These are phyloP conservation scores for Aptenodytes forsteri DNA, from an alignment of 2,113 vertebrate species.

Conservation along the genomic window DNA sequence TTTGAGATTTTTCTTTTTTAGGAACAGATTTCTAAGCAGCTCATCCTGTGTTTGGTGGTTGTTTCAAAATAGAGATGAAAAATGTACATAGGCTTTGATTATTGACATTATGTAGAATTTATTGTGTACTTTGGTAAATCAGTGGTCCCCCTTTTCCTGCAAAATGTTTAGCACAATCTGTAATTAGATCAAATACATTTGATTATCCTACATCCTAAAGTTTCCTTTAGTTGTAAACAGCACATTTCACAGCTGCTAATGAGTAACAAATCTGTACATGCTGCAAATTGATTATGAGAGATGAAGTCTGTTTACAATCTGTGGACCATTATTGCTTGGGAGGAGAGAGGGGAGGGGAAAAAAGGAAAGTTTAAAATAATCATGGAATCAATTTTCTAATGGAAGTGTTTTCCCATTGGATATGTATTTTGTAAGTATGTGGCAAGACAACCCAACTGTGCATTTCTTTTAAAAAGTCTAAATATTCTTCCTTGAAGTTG, in stretches of 20 bases:
- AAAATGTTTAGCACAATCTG: background rate
- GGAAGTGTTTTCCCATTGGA: background rate
- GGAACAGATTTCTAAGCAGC: background rate
- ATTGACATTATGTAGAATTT: background rate
- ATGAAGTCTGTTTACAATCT: background rate
- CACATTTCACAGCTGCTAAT: conserved; percentile 16
- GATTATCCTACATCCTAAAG: background rate
- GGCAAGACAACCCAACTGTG: background rate
- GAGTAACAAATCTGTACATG: background rate
- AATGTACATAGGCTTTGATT: background rate
- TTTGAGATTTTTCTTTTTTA: background rate
- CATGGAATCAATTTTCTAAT: background rate
- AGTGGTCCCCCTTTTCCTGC: background rate
- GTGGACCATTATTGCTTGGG: background rate
- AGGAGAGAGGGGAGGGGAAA: background rate
- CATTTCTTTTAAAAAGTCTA: background rate
- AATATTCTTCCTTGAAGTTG: background rate
- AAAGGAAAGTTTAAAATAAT: background rate
- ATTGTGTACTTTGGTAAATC: background rate
- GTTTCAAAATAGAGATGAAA: background rate
- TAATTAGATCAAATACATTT: background rate
- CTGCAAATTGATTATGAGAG: conserved; percentile 9
- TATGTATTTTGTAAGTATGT: background rate
- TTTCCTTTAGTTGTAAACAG: background rate
- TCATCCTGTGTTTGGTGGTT: background rate